Evolutionary conservation across 2,888 invertebrate genomes (phyloP), one percentile per base, ranked within the genome.

Genomic region (Rugalucina vietnamica): DNA sequence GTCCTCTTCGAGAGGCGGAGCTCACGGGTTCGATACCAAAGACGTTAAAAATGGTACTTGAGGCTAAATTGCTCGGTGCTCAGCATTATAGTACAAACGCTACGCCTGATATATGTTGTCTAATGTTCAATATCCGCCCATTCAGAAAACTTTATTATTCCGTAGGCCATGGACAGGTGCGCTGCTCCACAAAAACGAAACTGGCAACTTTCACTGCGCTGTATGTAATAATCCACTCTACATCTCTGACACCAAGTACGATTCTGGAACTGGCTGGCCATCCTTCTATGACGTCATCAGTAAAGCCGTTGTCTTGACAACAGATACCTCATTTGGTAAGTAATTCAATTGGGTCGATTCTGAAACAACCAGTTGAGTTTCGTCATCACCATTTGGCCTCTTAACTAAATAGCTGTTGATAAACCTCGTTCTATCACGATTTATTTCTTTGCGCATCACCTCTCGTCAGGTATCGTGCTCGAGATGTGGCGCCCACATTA

Each of bases 191-290:
- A 60, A 60, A 8, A 60, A 60, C 8, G 4, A 24, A 29, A 24
- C 27, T 27, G 60, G 60, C 21, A 60, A 5, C 5, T 60, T 29
- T 29, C 5, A 24, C 3, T 60, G 60, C 18, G 21, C 5, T 27
- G 60, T 60, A 24, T 60, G 60, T 27, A 21, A 29, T 18, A 60
- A 60, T 21, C 2, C 24, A 24, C 4, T 60, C 27, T 60, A 29
- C 29, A 29, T 29, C 91, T 99, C 99, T 1, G 97, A 98, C 92
- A 97, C 97, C 69, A 99, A 99, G 96, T 99, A 97, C 95, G 98
- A 99, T 95, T 98, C 99, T 71, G 98, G 98, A 84, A 99, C 99
- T 95, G 99, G 99, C 78, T 99, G 99, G 99, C 99, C 99, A 29
- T 99, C 99, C 79, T 99, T 99, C 96, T 60, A 18, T 18, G 60